phyloP scores from a whole-genome alignment of 92 coral and sea anemone genomes.

The Micromussa lordhowensis region DNA sequence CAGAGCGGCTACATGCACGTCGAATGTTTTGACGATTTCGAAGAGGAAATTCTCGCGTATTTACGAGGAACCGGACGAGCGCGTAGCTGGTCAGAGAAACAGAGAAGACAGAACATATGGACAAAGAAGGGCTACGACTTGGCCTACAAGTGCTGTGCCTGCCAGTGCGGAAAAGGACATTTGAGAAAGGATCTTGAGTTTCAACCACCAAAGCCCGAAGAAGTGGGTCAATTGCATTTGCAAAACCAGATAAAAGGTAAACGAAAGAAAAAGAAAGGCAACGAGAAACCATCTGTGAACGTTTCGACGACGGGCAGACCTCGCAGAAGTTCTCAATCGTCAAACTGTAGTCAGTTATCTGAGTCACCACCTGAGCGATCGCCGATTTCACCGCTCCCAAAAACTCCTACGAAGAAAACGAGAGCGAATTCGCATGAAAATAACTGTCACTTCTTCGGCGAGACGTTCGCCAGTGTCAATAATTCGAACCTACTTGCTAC shows the following conservation, averaged over 20 bases:
- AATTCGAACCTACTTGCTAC: constrained; percentile 61
- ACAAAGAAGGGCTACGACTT: constrained; percentile 99
- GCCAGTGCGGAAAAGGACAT: constrained; percentile 97
- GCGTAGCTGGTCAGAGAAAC: constrained; percentile 98
- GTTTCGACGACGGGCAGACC: constrained; percentile 78
- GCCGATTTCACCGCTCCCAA: constrained; percentile 86
- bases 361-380: constrained; percentile 87
- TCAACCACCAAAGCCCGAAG: constrained; percentile 74
- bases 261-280: constrained; percentile 91
- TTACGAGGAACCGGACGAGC: constrained; percentile 97
- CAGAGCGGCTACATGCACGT: constrained; percentile 91
- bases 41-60: constrained; percentile 89
- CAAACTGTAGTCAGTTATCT: constrained; percentile 75
- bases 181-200: constrained; percentile 94
- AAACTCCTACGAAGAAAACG: constrained; percentile 90
- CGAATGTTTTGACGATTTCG: constrained; percentile 97
- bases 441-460: constrained; percentile 82
- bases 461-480: constrained; percentile 66
- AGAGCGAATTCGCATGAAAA: constrained; percentile 63
- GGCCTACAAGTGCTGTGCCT: constrained; percentile 97
- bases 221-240: constrained; percentile 56
- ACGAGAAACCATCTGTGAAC: constrained; percentile 80
- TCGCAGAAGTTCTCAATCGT: constrained; percentile 84
- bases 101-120: constrained; percentile 98
- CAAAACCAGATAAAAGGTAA: constrained; percentile 74